Base-by-base conservation (phyloP, 2,888 invertebrate species). In the Mamestra brassicae region DNA sequence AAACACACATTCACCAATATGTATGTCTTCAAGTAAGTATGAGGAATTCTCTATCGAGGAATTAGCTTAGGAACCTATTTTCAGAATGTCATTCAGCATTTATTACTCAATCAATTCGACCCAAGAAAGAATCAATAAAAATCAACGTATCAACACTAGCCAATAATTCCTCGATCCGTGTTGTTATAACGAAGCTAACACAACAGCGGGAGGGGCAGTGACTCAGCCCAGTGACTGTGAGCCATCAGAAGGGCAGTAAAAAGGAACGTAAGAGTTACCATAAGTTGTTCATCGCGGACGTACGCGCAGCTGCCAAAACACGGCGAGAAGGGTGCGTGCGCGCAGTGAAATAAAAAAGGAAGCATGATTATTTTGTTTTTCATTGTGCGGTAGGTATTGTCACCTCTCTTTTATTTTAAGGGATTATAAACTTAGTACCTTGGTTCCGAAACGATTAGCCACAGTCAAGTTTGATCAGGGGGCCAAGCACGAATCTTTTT, bases 241-340 rank as follows among this genome's bases (percentile, higher is more conserved):
- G 62, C 45, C 55, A 45, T 42, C 34, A 55, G 45, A 58, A 42
- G 50, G 50, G 69, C 75, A 71, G 80, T 82, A 78, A 87, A 86
- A 83, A 81, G 73, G 45, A 87, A 83, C 79, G 74, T 68, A 74
- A 74, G 64, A 73, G 45, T 62, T 50, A 63, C 77, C 74, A 77
- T 85, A 74, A 84, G 75, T 85, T 86, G 82, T 68, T 90, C 87
- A 86, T 87, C 86, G 84, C 78, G 83, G 63, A 61, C 81, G 71
- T 83, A 75, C 55, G 54, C 66, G 80, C 92, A 91, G 91, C 92
- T 92, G 92, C 77, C 89, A 85, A 87, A 92, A 92, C 90, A 92
- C 66, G 50, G 57, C 8, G 64, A 13, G 74, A 61, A 80, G 76
- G 76, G 73, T 77, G 77, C 83, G 85, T 77, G 83, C 80, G 87